A percentile compares a stretch with the other conserved stretches of the same genome.
Conservation (phyloP, 2,113 vertebrate species). For the Eidolon helvum region DNA sequence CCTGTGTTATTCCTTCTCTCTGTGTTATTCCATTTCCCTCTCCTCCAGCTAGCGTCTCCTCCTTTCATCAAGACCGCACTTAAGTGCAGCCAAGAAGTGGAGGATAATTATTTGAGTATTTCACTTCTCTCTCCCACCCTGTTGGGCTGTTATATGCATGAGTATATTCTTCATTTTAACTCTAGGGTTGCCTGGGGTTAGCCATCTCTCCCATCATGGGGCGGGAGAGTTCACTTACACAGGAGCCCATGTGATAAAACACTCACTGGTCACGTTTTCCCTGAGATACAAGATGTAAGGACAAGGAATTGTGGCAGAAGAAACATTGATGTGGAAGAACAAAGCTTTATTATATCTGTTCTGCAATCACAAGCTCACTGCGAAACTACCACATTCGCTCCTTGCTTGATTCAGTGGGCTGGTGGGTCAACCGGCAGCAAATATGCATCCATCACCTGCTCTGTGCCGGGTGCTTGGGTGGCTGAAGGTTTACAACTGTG, state of each 20-base stretch:
- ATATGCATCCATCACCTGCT: not conserved
- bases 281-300: not conserved
- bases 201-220: not conserved
- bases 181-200: not conserved
- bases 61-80: not conserved
- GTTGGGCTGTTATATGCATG: not conserved
- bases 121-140: not conserved
- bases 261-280: not conserved
- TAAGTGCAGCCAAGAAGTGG: not conserved
- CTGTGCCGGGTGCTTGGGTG: not conserved
- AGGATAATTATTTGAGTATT: not conserved
- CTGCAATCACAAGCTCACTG: not conserved
- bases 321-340: rapidly evolving
- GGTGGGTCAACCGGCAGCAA: rapidly evolving
- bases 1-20: not conserved
- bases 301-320: rapidly evolving
- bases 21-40: not conserved
- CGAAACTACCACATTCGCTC: rapidly evolving
- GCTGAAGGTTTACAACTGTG: not conserved
- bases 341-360: rapidly evolving
- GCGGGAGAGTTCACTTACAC: not conserved
- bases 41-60: too few relatives aligned
- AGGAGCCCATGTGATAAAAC: not conserved
- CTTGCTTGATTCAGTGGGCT: rapidly evolving
- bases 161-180: too few relatives aligned